Evolutionary conservation across 37 sponge, comb jelly and placozoan genomes (phyloP).

Genomic region (Mnemiopsis leidyi): DNA sequence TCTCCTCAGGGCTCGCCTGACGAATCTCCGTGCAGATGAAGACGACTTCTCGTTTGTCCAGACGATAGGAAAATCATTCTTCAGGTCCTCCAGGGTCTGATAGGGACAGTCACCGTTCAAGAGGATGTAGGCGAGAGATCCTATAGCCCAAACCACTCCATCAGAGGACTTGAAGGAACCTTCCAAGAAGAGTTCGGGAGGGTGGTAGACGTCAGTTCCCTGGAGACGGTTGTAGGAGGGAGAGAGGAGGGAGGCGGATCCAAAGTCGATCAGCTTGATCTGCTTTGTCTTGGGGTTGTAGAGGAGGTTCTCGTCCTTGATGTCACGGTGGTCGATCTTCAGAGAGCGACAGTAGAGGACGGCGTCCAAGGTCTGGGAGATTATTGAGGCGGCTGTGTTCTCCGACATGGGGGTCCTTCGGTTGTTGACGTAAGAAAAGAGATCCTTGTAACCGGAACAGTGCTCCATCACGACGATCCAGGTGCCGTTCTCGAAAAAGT

Average conservation of each 20-base stretch:
- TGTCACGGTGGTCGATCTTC: conserved; percentile 58
- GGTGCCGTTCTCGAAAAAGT: conserved; percentile 32
- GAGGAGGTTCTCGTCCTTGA: conserved; percentile 65
- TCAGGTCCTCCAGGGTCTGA: background rate
- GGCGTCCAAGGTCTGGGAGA: background rate
- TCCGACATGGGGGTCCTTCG: background rate
- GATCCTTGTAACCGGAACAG: conserved; percentile 58
- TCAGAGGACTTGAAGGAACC: conserved; percentile 12
- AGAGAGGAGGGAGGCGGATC: conserved; percentile 36
- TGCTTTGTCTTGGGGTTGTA: conserved; percentile 50
- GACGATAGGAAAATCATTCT: background rate
- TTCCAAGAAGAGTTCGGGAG: conserved; percentile 21
- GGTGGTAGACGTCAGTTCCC: conserved; percentile 65
- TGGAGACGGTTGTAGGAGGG: conserved; percentile 26
- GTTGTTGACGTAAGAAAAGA: conserved; percentile 60
- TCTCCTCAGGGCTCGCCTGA: background rate
- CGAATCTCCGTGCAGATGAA: conserved; percentile 48
- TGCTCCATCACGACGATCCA: conserved; percentile 59
- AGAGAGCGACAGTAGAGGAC: conserved; percentile 39
- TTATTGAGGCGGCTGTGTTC: background rate
- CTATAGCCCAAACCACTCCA: conserved; percentile 8
- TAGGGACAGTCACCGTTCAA: conserved; percentile 1
- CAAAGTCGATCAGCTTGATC: conserved; percentile 44
- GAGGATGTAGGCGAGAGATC: conserved; percentile 46
- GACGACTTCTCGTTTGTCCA: conserved; percentile 28